Percentiles rank a stretch among this genome's conserved stretches.
Conservation (phyloP, 2,113 vertebrate genomes). For the Paedocypris sp. region DNA sequence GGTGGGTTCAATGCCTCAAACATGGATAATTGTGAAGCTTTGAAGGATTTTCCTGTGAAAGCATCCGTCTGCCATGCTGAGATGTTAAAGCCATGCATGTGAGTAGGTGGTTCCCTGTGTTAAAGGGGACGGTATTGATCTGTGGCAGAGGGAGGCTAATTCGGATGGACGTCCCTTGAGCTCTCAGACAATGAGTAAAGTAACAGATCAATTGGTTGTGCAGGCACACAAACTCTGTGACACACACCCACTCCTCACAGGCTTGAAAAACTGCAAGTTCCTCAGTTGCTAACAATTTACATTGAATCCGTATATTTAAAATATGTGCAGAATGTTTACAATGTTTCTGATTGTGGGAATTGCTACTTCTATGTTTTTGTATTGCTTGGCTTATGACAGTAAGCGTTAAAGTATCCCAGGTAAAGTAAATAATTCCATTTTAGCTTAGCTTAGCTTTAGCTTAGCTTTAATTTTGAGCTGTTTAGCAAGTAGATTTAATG, state of each 20-base stretch:
- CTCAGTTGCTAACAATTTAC: too few species aligned
- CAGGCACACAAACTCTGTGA: slow-evolving; percentile 12
- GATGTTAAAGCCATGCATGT: background rate
- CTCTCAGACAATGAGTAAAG: slow-evolving; percentile 35
- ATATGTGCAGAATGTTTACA: too few species aligned
- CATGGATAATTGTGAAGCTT: background rate
- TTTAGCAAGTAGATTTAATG: too few species aligned
- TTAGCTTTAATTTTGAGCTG: too few species aligned
- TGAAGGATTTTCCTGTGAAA: background rate
- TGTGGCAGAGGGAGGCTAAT: slow-evolving; percentile 32
- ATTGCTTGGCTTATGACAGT: too few species aligned
- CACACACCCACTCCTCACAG: background rate
- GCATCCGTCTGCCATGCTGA: background rate
- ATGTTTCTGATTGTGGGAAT: too few species aligned
- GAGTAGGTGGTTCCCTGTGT: slow-evolving; percentile 7
- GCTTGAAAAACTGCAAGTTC: background rate
- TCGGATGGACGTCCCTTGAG: slow-evolving; percentile 28
- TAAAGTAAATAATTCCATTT: too few species aligned
- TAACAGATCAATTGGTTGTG: slow-evolving; percentile 34
- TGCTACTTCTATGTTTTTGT: too few species aligned
- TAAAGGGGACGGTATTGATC: slow-evolving; percentile 23
- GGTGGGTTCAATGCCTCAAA: background rate
- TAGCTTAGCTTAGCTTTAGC: too few species aligned
- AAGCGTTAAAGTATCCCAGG: too few species aligned
- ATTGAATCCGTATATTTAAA: too few species aligned